Conservation (phyloP, 1,140 invertebrate genomes). For the Hetaerina americana region DNA sequence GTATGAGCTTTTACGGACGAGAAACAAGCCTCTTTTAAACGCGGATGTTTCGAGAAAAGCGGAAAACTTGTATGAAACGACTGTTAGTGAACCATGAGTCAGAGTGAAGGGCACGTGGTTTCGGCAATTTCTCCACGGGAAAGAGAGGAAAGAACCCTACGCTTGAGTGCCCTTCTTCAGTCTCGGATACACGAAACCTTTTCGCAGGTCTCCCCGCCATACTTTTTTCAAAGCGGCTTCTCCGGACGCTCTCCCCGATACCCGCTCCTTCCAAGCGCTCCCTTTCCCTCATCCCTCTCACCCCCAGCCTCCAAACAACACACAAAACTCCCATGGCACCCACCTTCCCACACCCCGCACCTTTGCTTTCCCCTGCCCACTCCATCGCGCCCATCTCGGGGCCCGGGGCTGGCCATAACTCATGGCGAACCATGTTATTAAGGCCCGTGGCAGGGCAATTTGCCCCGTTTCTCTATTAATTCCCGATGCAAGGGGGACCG, state of each 20-base stretch:
- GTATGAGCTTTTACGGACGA: too few species aligned
- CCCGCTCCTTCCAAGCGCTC: not conserved
- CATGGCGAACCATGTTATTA: not conserved
- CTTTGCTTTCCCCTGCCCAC: too few species aligned
- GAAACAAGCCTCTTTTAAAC: too few species aligned
- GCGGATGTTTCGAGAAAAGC: too few species aligned
- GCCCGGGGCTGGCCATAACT: not conserved
- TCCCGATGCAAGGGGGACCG: not conserved
- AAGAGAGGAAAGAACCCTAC: not conserved
- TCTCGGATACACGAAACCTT: too few species aligned
- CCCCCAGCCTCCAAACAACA: not conserved
- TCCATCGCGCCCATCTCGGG: not conserved
- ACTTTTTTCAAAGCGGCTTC: not conserved
- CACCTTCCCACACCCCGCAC: too few species aligned
- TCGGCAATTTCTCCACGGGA: not conserved
- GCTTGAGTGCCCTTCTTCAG: too few species aligned
- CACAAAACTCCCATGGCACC: too few species aligned
- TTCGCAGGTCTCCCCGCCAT: not conserved
- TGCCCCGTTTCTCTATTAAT: not conserved
- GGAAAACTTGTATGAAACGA: too few species aligned
- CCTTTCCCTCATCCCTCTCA: not conserved
- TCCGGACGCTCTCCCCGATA: too few species aligned
- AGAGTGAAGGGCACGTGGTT: too few species aligned
- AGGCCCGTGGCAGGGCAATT: not conserved
- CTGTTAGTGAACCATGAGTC: too few species aligned